Base-by-base conservation (phyloP, 2,888 invertebrate genomes). In the Acrocyrtus sp. region DNA sequence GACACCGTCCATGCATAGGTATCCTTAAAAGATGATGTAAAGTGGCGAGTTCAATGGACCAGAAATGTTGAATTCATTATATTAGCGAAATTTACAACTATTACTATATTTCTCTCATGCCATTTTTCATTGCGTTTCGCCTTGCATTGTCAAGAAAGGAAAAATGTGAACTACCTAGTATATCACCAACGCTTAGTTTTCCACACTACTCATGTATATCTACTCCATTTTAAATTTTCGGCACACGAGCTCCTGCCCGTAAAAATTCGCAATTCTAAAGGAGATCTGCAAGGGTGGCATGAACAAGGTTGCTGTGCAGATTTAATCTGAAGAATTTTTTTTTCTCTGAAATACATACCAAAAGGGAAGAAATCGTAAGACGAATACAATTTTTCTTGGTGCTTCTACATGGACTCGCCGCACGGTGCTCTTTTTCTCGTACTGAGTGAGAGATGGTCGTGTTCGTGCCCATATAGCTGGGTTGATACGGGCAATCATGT, bases 1-100 rank as follows among this genome's bases (percentile, higher is more conserved):
- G n/a, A n/a, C n/a, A n/a, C n/a, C n/a, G n/a, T n/a, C n/a, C n/a
- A n/a, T n/a, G n/a, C n/a, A n/a, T n/a, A n/a, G n/a, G n/a, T n/a
- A n/a, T n/a, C n/a, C n/a, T n/a, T n/a, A n/a, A n/a, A n/a, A n/a
- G n/a, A n/a, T n/a, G n/a, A n/a, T n/a, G n/a, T n/a, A n/a, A n/a
- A n/a, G n/a, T n/a, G n/a, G n/a, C n/a, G 56, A 50, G 67, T 67
- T 67, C 67, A 67, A 67, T 58, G 67, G 50, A 67, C 67, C 67
- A 58, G n/a, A 43, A 56, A 34, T 58, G 53, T 17, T 50, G 51
- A 58, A 67, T 57, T 34, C 8, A 26, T 24, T 21, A 41, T 41
- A 51, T 41, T 41, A n/a, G n/a, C 17, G 41, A 3, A n/a, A 3
- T 41, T 41, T 41, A 17, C 17, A 17, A 2, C 3, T 41, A 41